phyloP scores from a whole-genome alignment of 2,113 vertebrate genomes.

The Rhagologus leucostigma region DNA sequence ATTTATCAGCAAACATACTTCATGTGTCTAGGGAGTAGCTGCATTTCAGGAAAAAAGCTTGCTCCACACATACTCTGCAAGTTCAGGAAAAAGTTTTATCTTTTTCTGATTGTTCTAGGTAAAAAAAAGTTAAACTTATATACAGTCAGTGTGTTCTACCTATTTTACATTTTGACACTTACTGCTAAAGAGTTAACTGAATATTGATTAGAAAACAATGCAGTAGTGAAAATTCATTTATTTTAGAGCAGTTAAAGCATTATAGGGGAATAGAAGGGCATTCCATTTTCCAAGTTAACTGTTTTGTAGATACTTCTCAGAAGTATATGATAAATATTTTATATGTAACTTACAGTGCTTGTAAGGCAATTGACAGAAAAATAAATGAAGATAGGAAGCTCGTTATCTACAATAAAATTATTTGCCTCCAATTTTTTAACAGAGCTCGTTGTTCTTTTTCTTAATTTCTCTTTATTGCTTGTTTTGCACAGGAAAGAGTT shows the following conservation, averaged over 20 bases:
- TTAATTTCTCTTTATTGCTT: constrained; percentile 48
- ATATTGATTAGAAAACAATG: constrained; percentile 38
- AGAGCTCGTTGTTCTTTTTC: not conserved
- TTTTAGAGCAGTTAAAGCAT: constrained; percentile 39
- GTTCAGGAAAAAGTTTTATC: not conserved
- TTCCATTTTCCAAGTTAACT: constrained; percentile 39
- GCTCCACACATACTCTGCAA: not conserved
- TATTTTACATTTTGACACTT: constrained; percentile 4
- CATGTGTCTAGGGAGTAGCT: not conserved
- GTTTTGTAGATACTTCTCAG: constrained; percentile 32
- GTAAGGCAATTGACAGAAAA: constrained; percentile 36
- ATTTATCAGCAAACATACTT: not conserved
- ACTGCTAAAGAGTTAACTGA: constrained; percentile 29
- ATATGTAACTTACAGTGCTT: constrained; percentile 41
- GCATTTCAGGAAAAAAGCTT: not conserved
- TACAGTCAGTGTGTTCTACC: not conserved
- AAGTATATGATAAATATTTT: constrained; percentile 53
- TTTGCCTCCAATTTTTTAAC: not conserved
- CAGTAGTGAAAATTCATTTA: constrained; percentile 7
- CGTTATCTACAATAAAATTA: constrained; percentile 23
- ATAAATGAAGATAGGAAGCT: constrained; percentile 20
- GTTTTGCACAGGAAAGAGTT: constrained; percentile 78
- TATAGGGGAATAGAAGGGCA: constrained; percentile 32
- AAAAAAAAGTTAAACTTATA: not conserved
- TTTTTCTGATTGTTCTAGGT: not conserved